Conservation (phyloP, 2,797 vertebrate species). For the Chaetodon trifasciatus region DNA sequence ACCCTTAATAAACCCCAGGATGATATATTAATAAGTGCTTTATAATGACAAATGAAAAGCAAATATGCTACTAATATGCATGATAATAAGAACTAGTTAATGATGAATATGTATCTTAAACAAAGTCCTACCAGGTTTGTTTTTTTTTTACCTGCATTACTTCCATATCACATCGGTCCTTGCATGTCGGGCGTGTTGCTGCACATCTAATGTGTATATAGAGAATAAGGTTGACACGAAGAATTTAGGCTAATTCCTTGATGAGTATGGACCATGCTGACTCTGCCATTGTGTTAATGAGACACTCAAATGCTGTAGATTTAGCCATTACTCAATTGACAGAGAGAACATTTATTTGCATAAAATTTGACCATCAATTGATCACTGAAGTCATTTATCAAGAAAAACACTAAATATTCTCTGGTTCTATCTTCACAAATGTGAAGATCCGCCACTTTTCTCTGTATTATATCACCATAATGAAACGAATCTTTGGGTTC, state of each 20-base stretch:
- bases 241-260: neutral
- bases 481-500: neutral
- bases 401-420: neutral
- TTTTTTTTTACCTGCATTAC: neutral
- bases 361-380: no score
- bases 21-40: no score
- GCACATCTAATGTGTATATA: neutral
- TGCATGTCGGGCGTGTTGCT: neutral
- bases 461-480: neutral
- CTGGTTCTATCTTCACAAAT: neutral
- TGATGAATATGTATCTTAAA: no score
- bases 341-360: no score
- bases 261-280: slow-evolving; percentile 13
- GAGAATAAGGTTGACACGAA: neutral
- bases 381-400: neutral
- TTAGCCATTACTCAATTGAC: neutral
- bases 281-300: neutral
- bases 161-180: neutral
- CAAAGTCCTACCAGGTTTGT: no score
- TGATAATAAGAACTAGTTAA: no score
- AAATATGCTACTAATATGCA: no score
- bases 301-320: neutral
- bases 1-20: no score
- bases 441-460: neutral
- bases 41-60: no score